These are phyloP conservation scores for Streptopelia turtur DNA, from an alignment of 2,797 vertebrate species.

Conservation along the genomic window DNA sequence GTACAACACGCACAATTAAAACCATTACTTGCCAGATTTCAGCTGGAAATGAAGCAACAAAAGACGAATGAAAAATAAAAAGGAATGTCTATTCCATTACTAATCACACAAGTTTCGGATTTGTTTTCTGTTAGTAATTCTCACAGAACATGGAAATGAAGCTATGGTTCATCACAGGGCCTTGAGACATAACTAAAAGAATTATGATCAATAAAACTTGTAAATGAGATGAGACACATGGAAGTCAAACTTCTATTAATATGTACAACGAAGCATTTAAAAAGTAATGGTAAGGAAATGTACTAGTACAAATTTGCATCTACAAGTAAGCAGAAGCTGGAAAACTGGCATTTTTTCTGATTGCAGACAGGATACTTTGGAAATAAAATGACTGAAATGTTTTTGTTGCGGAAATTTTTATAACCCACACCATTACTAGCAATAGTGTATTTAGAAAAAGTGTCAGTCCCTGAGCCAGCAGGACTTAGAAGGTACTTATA, in stretches of 20 bases:
- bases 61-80: not conserved
- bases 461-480: slow-evolving; percentile 48
- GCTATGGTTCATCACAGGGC: not conserved
- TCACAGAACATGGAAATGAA: not conserved
- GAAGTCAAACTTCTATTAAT: not conserved
- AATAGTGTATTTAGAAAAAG: slow-evolving; percentile 10
- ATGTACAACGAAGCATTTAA: not conserved
- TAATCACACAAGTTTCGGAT: not conserved
- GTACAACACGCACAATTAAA: not conserved
- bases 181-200: not conserved
- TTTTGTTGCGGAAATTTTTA: not conserved
- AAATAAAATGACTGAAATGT: not conserved
- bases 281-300: not conserved
- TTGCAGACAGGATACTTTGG: not conserved
- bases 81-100: not conserved
- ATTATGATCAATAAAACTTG: not conserved
- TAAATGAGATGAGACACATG: not conserved
- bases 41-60: slow-evolving; percentile 2
- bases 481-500: not conserved
- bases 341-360: not conserved
- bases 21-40: not conserved
- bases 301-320: not conserved
- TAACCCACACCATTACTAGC: not conserved
- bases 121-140: not conserved
- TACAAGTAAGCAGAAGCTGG: not conserved